phyloP scores from a whole-genome alignment of 2,888 invertebrate genomes.

The Branchellion lobata region DNA sequence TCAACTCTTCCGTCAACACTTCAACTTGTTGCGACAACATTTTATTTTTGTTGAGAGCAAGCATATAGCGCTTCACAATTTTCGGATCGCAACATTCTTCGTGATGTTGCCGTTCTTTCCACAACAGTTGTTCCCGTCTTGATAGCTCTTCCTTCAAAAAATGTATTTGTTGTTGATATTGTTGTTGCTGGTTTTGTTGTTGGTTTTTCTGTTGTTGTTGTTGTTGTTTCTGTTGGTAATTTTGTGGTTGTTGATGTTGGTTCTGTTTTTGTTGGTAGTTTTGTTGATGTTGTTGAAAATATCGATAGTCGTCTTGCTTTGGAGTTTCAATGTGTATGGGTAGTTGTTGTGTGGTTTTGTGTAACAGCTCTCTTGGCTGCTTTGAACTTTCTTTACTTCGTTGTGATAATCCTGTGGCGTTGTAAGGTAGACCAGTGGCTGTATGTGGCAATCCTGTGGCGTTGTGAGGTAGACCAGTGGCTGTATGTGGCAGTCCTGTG shows the following conservation, averaged over 20 bases:
- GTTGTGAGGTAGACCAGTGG: too few relatives aligned
- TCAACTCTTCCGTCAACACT: neutral
- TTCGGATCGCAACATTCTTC: constrained; percentile 5
- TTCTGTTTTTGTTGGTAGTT: neutral
- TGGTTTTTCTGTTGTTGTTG: neutral
- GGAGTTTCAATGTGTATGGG: too few relatives aligned
- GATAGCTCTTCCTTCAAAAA: neutral
- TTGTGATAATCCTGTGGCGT: too few relatives aligned
- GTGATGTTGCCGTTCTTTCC: neutral
- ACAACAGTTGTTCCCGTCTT: neutral
- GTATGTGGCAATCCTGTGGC: too few relatives aligned
- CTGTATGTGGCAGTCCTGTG: too few relatives aligned
- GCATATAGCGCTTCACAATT: neutral
- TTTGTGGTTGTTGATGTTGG: neutral
- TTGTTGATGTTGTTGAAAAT: neutral
- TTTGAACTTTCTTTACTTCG: too few relatives aligned
- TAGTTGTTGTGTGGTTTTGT: too few relatives aligned
- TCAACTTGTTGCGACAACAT: constrained; percentile 8
- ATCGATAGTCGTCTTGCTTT: too few relatives aligned
- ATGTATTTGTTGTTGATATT: neutral
- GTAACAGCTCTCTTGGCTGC: too few relatives aligned
- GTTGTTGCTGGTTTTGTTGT: neutral
- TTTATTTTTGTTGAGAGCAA: constrained; percentile 9
- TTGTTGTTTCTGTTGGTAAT: neutral
- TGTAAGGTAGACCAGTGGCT: too few relatives aligned